Conservation (phyloP, 2,888 invertebrate genomes). For the Acheta domesticus region DNA sequence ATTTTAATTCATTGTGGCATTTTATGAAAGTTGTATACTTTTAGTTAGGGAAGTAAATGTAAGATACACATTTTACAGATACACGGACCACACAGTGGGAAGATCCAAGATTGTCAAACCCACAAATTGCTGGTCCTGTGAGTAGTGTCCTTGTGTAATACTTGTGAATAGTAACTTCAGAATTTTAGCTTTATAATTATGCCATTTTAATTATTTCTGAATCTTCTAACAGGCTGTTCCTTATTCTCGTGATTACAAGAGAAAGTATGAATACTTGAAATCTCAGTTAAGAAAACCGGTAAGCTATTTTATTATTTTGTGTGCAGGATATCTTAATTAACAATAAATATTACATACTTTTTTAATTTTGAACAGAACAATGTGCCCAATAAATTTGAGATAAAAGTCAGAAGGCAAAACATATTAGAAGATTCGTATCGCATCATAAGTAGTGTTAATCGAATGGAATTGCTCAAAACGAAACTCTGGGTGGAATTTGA, state of each 20-base stretch:
- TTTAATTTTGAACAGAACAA: conserved; percentile 66
- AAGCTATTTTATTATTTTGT: conserved; percentile 46
- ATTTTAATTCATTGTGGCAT: too few species aligned
- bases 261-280: conserved; percentile 98
- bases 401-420: conserved; percentile 84
- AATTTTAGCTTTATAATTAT: too few species aligned
- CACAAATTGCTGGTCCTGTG: conserved; percentile 90
- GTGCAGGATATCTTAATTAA: conserved; percentile 90
- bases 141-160: conserved; percentile 42
- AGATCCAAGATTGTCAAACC: conserved; percentile 94
- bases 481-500: conserved; percentile 99
- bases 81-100: conserved; percentile 98
- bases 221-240: conserved; percentile 73
- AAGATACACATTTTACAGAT: conserved; percentile 56
- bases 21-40: too few species aligned
- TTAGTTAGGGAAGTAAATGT: too few species aligned
- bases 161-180: neutral
- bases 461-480: conserved; percentile 90
- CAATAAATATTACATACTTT: conserved; percentile 52
- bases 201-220: conserved; percentile 25
- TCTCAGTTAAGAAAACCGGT: conserved; percentile 93
- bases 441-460: conserved; percentile 85
- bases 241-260: conserved; percentile 97
- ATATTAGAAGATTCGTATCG: conserved; percentile 97
- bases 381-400: conserved; percentile 96